Evolutionary conservation across 2,888 invertebrate species (phyloP), one percentile per base, ranked within the genome.

Genomic region (Agrotis puta): DNA sequence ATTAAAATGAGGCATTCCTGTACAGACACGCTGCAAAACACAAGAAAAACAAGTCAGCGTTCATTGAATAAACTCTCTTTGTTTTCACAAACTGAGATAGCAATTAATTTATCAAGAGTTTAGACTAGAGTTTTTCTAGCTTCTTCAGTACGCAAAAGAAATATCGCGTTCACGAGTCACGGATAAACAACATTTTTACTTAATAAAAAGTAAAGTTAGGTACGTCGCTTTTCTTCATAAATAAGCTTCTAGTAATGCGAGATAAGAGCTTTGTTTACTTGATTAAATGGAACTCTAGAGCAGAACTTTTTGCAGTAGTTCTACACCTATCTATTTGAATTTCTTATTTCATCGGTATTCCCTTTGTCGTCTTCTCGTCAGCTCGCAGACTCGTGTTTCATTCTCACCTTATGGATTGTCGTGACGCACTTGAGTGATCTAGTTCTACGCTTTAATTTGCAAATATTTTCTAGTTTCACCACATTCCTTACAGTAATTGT

Each of bases 391-490:
- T 48, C 33, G 33, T 59, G 20, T 22, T 39, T 27, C 57, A 56
- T 56, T 22, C 53, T 47, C 22, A 64, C 62, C 58, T 58, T 22
- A 58, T 9, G 27, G 5, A 47, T 51, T 39, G 18, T 18, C 45
- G 58, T 74, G 85, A 79, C 88, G 90, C 87, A 89, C 82, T 89
- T 83, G 27, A 74, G 54, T 87, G 88, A 92, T 91, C 89, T 85
- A 92, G 89, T 88, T 91, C 75, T 88, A 68, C 82, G 88, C 82
- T 88, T 88, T 85, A 87, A 89, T 91, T 92, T 91, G 88, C 88
- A 87, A 91, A 92, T 90, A 88, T 92, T 91, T 90, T 93, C 93
- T 93, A 91, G 94, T 92, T 92, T 92, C 92, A 79, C 92, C 74
- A 89, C 94, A 94, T 94, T 94, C 94, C 93, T 74, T 72, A 70